Base-by-base conservation (phyloP, 2,888 invertebrate species). In the Agrochola circellaris region DNA sequence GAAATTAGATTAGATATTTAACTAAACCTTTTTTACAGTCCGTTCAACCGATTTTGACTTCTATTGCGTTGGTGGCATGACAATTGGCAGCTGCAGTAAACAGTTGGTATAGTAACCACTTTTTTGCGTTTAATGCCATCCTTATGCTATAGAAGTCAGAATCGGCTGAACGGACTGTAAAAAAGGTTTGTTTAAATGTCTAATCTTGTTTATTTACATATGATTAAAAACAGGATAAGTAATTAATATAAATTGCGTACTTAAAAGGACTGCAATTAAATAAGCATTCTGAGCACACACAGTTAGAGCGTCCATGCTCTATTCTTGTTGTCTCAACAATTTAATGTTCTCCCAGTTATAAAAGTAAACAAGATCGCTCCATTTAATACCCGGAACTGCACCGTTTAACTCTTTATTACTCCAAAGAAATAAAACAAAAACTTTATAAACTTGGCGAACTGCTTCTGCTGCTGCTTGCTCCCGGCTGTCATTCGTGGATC, bases 311-410 rank as follows among this genome's bases (percentile, higher is more conserved):
- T 51, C 8, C 45, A 20, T 45, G 23, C 26, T 48, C 45, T 9
- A 23, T n/a, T 9, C 17, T 60, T 17, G 30, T 54, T 54, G 26
- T 30, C 26, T 58, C 42, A 80, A 54, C 60, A 51, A 45, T 80
- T 73, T 60, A 66, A 73, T 80, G 81, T 65, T 45, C 68, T 78
- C 66, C 15, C 48, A 56, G 82, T 56, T 56, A 75, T 70, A 70
- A 80, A 77, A 75, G 60, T 64, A 68, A 72, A 81, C 56, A 54
- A 77, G 64, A 72, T n/a, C n/a, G n/a, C n/a, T 34, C n/a, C 13
- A 64, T 64, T 81, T 62, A 64, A n/a, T 20, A 65, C 8, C 58
- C 30, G 38, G 72, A 74, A 64, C 67, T 66, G 60, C 9, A 60
- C 42, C 23, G 30, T 58, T 70, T 66, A 9, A 45, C 13, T 64